These are phyloP conservation scores for Microplitis demolitor DNA, from an alignment of 1,140 invertebrate species.

Conservation along the genomic window DNA sequence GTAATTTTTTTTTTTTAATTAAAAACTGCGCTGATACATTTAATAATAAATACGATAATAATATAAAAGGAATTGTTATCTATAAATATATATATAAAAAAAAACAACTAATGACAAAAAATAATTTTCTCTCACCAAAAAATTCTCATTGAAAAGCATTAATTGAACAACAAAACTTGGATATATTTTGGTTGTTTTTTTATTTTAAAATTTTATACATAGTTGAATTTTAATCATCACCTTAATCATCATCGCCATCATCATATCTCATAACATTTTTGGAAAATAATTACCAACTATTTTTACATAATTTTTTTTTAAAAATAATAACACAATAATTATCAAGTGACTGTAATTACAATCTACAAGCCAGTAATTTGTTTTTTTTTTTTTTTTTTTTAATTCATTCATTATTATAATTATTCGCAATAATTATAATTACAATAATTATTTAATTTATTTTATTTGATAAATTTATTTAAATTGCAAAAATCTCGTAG, in stretches of 20 bases:
- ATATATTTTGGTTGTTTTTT: neutral
- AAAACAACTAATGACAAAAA: neutral
- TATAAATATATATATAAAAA: too few species aligned
- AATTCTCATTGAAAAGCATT: constrained; percentile 8
- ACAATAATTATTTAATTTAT: neutral
- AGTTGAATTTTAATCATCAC: too few species aligned
- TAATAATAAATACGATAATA: too few species aligned
- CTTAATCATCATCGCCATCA: too few species aligned
- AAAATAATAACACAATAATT: too few species aligned
- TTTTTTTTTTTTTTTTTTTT: neutral
- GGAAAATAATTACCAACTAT: too few species aligned
- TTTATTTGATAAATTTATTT: neutral
- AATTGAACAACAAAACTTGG: neutral
- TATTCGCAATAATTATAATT: neutral
- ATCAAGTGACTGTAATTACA: too few species aligned
- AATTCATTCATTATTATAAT: neutral
- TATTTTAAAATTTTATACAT: neutral
- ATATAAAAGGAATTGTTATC: too few species aligned
- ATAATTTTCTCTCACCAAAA: neutral
- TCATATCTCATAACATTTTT: too few species aligned
- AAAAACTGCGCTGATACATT: too few species aligned
- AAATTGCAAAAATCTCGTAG: constrained; percentile 52
- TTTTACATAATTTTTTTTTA: too few species aligned
- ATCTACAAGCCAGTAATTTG: neutral
- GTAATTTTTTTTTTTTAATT: too few species aligned